These are phyloP conservation scores for Lasiurus borealis DNA, from an alignment of 2,113 vertebrate genomes.

Conservation along the genomic window DNA sequence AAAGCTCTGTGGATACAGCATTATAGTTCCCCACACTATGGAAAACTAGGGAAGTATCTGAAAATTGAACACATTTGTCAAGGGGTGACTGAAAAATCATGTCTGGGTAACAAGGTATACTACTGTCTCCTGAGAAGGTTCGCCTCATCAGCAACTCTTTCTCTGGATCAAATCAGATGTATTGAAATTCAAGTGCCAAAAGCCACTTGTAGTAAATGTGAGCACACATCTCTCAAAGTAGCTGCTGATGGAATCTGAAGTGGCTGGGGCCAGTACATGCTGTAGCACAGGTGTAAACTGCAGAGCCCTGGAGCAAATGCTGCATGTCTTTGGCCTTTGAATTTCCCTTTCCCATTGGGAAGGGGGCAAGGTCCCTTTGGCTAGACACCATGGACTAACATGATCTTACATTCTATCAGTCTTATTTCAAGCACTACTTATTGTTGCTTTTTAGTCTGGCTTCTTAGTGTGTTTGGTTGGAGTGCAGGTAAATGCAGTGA, in stretches of 20 bases:
- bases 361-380: not conserved
- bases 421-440: constrained; percentile 53
- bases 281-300: not conserved
- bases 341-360: not conserved
- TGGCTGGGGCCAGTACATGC: not conserved
- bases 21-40: constrained; percentile 55
- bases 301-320: not conserved
- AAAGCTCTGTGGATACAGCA: not conserved
- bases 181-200: constrained; percentile 72
- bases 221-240: constrained; percentile 53
- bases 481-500: constrained; percentile 48
- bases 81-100: constrained; percentile 77
- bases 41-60: constrained; percentile 73
- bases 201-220: constrained; percentile 65
- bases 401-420: not conserved
- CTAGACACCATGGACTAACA: not conserved
- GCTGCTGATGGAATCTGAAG: constrained; percentile 74
- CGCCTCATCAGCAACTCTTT: constrained; percentile 66
- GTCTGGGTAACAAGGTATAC: constrained; percentile 77
- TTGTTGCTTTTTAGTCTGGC: not conserved
- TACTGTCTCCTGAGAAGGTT: constrained; percentile 73
- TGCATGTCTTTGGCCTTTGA: not conserved
- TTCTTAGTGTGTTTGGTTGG: constrained; percentile 8
- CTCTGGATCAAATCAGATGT: constrained; percentile 69
- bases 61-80: constrained; percentile 83